A percentile compares a stretch with the other conserved stretches of the same genome.
Evolutionary conservation across 2,113 vertebrate species (phyloP).

Genomic region (Hydrolagus affinis): DNA sequence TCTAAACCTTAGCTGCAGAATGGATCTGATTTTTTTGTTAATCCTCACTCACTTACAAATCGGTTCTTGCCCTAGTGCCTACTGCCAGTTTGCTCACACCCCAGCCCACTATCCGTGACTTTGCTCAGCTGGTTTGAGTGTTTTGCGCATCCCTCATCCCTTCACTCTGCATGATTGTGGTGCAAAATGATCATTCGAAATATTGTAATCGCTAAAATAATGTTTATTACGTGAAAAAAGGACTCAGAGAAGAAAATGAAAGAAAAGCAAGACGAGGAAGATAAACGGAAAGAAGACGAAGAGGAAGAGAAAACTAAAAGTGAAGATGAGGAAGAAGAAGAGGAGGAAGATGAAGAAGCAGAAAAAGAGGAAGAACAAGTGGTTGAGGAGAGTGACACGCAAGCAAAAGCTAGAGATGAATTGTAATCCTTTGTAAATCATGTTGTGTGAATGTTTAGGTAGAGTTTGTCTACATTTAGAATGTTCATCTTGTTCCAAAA

Average conservation of each 20-base stretch:
- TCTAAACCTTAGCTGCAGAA: too few relatives aligned
- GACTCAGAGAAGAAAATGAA: conserved; percentile 68
- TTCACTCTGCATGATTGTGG: too few relatives aligned
- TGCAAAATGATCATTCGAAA: neutral
- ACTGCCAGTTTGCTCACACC: too few relatives aligned
- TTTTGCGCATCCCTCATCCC: too few relatives aligned
- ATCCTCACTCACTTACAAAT: too few relatives aligned
- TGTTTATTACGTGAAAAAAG: conserved; percentile 44
- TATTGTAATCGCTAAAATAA: neutral
- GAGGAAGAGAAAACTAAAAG: conserved; percentile 44
- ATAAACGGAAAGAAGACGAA: conserved; percentile 38
- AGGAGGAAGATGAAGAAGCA: conserved; percentile 41
- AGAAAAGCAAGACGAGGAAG: conserved; percentile 57
- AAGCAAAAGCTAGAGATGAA: conserved; percentile 62
- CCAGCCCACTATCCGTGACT: too few relatives aligned
- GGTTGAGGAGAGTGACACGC: neutral
- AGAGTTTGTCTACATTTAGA: conserved; percentile 37
- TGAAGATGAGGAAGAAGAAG: conserved; percentile 45
- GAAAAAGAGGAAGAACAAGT: conserved; percentile 30
- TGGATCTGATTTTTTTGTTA: too few relatives aligned
- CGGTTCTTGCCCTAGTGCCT: too few relatives aligned
- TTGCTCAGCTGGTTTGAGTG: too few relatives aligned
- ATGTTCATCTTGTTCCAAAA: conserved; percentile 35
- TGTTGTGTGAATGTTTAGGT: conserved; percentile 34
- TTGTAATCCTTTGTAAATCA: conserved; percentile 49